Conservation (phyloP, 2,113 vertebrate species). For the Parotia lawesii region DNA sequence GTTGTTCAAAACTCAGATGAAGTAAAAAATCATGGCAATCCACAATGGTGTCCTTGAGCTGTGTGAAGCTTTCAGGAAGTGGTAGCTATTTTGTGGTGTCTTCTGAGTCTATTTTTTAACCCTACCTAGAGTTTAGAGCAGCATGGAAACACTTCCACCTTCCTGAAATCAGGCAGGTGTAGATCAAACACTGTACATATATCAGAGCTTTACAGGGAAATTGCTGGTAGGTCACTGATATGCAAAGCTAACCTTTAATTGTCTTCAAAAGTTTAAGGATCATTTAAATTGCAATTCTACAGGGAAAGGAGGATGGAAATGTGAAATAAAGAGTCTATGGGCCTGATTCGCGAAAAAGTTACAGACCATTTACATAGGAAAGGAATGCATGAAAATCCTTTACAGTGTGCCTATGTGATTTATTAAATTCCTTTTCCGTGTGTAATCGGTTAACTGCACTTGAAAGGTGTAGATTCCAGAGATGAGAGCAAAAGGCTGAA, state of each 20-base stretch:
- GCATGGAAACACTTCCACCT: neutral
- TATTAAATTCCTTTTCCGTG: slow-evolving; percentile 43
- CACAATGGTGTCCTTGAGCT: neutral
- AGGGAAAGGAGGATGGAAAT: neutral
- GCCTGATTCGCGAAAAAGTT: slow-evolving; percentile 45
- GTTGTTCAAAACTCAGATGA: neutral
- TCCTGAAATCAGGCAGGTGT: neutral
- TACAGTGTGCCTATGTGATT: slow-evolving; percentile 53
- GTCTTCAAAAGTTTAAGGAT: slow-evolving; percentile 56
- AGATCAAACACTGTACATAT: slow-evolving; percentile 20
- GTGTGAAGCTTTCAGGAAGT: neutral
- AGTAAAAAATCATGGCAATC: neutral
- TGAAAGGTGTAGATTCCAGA: slow-evolving; percentile 36
- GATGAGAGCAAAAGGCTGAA: slow-evolving; percentile 22
- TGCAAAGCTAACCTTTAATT: slow-evolving; percentile 56
- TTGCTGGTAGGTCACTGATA: slow-evolving; percentile 26
- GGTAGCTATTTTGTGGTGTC: neutral
- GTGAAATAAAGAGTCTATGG: slow-evolving; percentile 26
- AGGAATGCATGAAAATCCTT: slow-evolving; percentile 62
- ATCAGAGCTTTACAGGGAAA: slow-evolving; percentile 29
- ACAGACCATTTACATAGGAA: slow-evolving; percentile 60
- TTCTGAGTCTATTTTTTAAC: slow-evolving; percentile 1
- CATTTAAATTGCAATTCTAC: slow-evolving; percentile 59
- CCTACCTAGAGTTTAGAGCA: neutral
- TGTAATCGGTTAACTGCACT: slow-evolving; percentile 50